Percentiles rank a stretch among this genome's conserved stretches.
Conservation (phyloP, 2,113 vertebrate genomes). For the Chinchilla lanigera region DNA sequence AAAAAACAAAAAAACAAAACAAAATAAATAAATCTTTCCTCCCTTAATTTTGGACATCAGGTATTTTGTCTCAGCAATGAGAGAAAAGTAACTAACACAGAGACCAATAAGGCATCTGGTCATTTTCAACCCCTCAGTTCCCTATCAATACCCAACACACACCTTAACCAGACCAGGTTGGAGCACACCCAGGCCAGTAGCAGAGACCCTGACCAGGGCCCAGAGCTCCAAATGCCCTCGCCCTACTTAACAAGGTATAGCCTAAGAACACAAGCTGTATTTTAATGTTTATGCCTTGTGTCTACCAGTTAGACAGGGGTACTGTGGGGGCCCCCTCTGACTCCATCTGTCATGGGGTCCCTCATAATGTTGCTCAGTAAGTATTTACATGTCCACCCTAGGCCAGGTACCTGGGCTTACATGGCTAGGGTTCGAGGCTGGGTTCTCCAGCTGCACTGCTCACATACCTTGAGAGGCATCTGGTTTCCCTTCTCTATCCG, state of each 20-base stretch:
- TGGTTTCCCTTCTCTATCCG: slow-evolving; percentile 88
- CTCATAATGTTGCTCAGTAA: neutral
- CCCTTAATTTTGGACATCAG: neutral
- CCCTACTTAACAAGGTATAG: neutral
- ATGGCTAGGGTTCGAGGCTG: rapidly evolving
- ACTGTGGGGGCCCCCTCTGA: rapidly evolving
- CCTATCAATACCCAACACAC: neutral
- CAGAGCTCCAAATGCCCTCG: neutral
- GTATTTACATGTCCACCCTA: neutral
- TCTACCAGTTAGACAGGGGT: neutral
- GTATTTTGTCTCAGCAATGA: neutral
- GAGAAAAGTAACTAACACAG: neutral
- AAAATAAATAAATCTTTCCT: neutral
- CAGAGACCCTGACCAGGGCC: neutral
- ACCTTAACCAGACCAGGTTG: neutral
- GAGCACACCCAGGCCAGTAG: neutral
- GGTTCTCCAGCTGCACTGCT: rapidly evolving
- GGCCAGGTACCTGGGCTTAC: neutral
- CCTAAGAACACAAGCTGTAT: neutral
- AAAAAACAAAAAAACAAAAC: too few species aligned
- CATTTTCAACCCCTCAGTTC: neutral
- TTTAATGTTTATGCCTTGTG: neutral
- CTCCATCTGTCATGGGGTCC: neutral
- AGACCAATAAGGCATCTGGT: neutral
- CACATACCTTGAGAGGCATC: slow-evolving; percentile 93